Conservation (phyloP, 2,797 vertebrate genomes). For the Peromyscus aztecus region DNA sequence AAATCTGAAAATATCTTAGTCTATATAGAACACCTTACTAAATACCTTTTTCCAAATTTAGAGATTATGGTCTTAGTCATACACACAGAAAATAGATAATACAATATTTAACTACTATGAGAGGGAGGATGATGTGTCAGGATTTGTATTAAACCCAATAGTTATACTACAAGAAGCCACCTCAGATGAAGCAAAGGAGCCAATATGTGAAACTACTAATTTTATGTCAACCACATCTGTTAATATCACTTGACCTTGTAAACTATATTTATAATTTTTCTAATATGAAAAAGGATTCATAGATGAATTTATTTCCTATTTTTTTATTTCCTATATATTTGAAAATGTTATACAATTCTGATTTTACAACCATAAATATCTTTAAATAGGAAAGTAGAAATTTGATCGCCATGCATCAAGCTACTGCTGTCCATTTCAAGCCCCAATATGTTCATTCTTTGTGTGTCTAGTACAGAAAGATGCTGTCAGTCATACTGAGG, state of each 20-base stretch:
- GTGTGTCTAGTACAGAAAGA: background rate
- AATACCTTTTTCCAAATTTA: background rate
- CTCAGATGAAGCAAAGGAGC: background rate
- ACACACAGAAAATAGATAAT: background rate
- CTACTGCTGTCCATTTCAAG: background rate
- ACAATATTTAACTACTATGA: background rate
- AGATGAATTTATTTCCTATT: background rate
- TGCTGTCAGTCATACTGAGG: background rate
- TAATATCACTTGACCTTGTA: background rate
- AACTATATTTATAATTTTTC: constrained; percentile 43
- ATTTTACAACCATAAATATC: background rate
- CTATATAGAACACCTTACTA: background rate
- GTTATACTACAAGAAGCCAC: background rate
- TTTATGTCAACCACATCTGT: background rate
- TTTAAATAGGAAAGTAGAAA: constrained; percentile 11
- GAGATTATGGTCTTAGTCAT: background rate
- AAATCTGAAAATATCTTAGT: background rate
- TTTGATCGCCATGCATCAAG: background rate
- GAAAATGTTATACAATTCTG: background rate
- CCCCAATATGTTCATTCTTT: background rate
- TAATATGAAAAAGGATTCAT: background rate
- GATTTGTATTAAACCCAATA: background rate
- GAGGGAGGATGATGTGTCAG: background rate
- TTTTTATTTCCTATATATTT: constrained; percentile 27
- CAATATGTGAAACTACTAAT: background rate